Percentiles rank a stretch among this genome's conserved stretches.
phyloP scores from a whole-genome alignment of 1,140 invertebrate genomes.

The Alviniconcha marisindica region DNA sequence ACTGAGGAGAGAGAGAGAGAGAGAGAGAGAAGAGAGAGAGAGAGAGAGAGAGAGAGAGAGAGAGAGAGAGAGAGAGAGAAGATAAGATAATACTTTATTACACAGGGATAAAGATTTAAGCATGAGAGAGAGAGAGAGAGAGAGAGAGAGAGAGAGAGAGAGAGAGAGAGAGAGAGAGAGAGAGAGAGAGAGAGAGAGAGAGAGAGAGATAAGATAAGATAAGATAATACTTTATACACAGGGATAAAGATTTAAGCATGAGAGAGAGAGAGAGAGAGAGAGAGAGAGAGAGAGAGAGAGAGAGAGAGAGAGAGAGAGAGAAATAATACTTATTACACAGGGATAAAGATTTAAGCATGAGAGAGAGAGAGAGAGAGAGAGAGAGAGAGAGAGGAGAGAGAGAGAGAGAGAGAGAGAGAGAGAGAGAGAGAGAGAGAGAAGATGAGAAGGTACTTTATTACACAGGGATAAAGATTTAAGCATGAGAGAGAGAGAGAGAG shows the following conservation, averaged over 20 bases:
- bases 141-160: background rate
- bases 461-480: background rate
- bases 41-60: constrained; percentile 19
- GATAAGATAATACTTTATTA: no score
- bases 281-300: background rate
- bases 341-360: background rate
- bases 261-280: background rate
- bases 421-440: background rate
- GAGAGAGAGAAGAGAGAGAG: background rate
- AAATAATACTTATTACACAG: no score
- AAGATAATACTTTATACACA: no score
- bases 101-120: no score
- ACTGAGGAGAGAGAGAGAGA: constrained; percentile 7
- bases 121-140: background rate
- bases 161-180: background rate
- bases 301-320: background rate
- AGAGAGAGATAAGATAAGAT: background rate
- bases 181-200: background rate
- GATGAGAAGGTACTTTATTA: background rate
- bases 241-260: no score
- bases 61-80: no score
- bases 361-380: background rate
- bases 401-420: background rate
- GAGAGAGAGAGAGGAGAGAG: background rate
- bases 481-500: background rate